Percentiles rank a stretch among this genome's conserved stretches.
Evolutionary conservation across 2,888 invertebrate genomes (phyloP).

Genomic region (Hypolimnas misippus): DNA sequence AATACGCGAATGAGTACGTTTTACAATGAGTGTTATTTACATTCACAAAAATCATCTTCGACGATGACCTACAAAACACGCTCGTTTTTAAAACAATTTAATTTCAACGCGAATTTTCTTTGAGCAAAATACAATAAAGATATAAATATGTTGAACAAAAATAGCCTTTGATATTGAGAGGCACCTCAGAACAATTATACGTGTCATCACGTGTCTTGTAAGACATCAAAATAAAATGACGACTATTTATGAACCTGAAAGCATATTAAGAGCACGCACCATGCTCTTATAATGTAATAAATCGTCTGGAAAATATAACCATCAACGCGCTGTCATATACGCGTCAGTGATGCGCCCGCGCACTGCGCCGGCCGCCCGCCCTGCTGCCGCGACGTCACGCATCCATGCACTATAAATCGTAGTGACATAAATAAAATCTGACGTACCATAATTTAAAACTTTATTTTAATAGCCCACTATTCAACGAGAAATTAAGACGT

Average conservation of each 20-base stretch:
- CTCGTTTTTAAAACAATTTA: conserved; percentile 41
- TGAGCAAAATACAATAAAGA: conserved; percentile 42
- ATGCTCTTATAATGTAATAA: conserved; percentile 81
- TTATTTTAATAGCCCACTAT: conserved; percentile 81
- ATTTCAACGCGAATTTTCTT: background rate
- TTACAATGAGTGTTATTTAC: conserved; percentile 30
- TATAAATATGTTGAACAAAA: conserved; percentile 59
- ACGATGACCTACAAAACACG: conserved; percentile 20
- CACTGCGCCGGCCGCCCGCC: conserved; percentile 44
- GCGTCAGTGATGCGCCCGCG: conserved; percentile 54
- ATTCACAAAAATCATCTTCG: conserved; percentile 33
- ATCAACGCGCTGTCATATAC: conserved; percentile 80
- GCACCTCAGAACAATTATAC: conserved; percentile 75
- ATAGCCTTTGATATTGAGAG: conserved; percentile 67
- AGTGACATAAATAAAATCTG: conserved; percentile 77
- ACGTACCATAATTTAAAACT: conserved; percentile 81
- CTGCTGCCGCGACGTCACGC: conserved; percentile 55
- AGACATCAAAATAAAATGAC: conserved; percentile 82
- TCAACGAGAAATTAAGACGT: conserved; percentile 81
- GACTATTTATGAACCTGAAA: conserved; percentile 80
- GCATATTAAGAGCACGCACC: conserved; percentile 75
- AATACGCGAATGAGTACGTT: conserved; percentile 56
- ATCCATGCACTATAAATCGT: conserved; percentile 75
- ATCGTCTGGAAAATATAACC: conserved; percentile 83
- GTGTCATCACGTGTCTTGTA: conserved; percentile 80